Percentiles rank a stretch among this genome's conserved stretches.
phyloP scores from a whole-genome alignment of 2,888 invertebrate species.

The Mimas tiliae region DNA sequence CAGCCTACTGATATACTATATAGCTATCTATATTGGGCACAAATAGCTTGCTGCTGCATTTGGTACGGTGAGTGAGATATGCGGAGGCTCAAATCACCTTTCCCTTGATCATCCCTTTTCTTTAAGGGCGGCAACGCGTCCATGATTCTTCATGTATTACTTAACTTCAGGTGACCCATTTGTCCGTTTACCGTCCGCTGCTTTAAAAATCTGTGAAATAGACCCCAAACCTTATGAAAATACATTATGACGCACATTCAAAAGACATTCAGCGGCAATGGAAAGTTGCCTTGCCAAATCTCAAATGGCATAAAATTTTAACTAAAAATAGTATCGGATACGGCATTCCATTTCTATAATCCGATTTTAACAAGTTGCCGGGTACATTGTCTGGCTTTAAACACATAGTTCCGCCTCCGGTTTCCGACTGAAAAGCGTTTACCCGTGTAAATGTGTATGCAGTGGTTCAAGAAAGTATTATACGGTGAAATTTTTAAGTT shows the following conservation, averaged over 20 bases:
- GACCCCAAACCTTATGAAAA: neutral
- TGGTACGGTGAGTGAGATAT: no score
- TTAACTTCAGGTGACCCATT: no score
- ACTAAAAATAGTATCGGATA: constrained; percentile 38
- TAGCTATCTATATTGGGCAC: neutral
- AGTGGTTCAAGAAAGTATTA: neutral
- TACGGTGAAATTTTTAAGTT: no score
- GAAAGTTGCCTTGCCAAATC: constrained; percentile 7
- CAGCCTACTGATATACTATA: neutral
- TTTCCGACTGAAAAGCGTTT: constrained; percentile 34
- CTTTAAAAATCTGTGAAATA: no score
- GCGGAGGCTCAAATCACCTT: no score
- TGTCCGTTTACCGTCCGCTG: no score
- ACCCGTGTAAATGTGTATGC: neutral
- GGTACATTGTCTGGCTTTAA: constrained; percentile 57
- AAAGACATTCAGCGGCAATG: constrained; percentile 3
- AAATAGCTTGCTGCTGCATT: no score
- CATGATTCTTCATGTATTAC: no score
- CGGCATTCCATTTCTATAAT: constrained; percentile 50
- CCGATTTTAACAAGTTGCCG: constrained; percentile 64
- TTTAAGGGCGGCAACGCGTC: no score
- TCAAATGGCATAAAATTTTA: constrained; percentile 26
- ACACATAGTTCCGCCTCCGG: constrained; percentile 52
- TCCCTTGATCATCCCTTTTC: no score
- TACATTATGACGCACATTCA: neutral